Evolutionary conservation across 2,888 invertebrate species (phyloP), one percentile per base, ranked within the genome.

Genomic region (Drosophila nr. fundita): DNA sequence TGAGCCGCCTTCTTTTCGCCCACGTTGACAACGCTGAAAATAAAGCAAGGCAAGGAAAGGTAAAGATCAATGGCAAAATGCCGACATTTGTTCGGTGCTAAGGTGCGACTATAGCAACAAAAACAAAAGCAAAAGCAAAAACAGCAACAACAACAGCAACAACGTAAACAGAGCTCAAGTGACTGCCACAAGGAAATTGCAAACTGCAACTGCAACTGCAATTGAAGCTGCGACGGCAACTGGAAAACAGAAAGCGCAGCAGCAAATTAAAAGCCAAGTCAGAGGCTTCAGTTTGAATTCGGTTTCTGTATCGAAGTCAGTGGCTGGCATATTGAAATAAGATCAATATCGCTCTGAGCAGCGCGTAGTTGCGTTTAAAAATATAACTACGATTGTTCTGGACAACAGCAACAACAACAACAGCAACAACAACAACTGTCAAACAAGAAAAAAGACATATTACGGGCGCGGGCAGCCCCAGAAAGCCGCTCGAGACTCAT

Each of bases 331-430:
- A 85, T 85, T 85, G 87, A 85, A 85, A 85, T 85, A 85, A 85
- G 85, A 85, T 85, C 85, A 85, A 85, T 85, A 85, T 85, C 85
- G 84, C 86, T 69, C 66, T 71, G 77, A 83, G 84, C 84, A 81
- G 87, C 89, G 84, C 84, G 84, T 88, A 85, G 78, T 84, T 87
- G 88, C 83, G 88, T 83, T 84, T 87, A 84, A 78, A 84, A 84
- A 84, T 87, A 84, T 82, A 87, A 76, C 86, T 87, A 85, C 88
- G 88, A 84, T 84, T 84, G 88, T 85, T 82, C 78, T 80, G 80
- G 53, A 53, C 69, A 66, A 21, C 58, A 59, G 4, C 76, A 68
- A 24, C 73, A 77, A 52, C 42, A 42, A 1, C 60, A 71, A 2
- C 76, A 65, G 21, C 73, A 72, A 60, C 75, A 77, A 60, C 75